phyloP scores from a whole-genome alignment of 1,140 invertebrate species.

The Ctenoplectra terminalis region DNA sequence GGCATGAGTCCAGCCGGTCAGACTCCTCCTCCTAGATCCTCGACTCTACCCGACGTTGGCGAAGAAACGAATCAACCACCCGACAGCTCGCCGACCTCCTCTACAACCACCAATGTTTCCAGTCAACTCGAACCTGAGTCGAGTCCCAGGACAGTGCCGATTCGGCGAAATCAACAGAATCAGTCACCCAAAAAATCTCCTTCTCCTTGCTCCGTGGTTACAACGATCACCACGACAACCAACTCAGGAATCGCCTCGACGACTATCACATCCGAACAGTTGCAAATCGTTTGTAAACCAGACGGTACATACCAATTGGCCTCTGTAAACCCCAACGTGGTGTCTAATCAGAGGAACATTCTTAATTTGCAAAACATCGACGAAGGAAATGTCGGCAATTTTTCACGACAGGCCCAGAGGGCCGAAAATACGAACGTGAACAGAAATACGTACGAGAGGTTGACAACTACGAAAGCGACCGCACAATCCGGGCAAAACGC shows the following conservation, averaged over 20 bases:
- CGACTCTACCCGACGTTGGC: constrained; percentile 75
- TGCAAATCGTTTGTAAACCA: constrained; percentile 79
- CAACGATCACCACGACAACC: constrained; percentile 46
- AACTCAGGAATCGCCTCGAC: constrained; percentile 45
- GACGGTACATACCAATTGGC: constrained; percentile 78
- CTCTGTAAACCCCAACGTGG: constrained; percentile 71
- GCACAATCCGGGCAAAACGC: constrained; percentile 81
- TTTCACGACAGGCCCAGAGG: constrained; percentile 64
- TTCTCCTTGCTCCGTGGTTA: constrained; percentile 63
- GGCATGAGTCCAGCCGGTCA: constrained; percentile 81
- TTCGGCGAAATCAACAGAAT: constrained; percentile 69
- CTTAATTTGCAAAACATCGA: constrained; percentile 77
- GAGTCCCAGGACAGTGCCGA: constrained; percentile 60
- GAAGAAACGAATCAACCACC: constrained; percentile 80
- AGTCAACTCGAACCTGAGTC: constrained; percentile 75
- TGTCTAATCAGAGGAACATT: constrained; percentile 72
- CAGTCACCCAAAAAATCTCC: constrained; percentile 78
- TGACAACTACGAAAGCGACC: constrained; percentile 64
- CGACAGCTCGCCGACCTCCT: constrained; percentile 76
- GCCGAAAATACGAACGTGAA: constrained; percentile 10
- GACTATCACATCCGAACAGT: constrained; percentile 72
- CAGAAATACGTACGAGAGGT: constrained; percentile 72
- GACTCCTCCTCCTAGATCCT: constrained; percentile 76
- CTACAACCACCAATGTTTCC: constrained; percentile 75
- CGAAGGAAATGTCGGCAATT: constrained; percentile 63